phyloP scores from a whole-genome alignment of 2,888 invertebrate genomes.

The Papilio gigon region DNA sequence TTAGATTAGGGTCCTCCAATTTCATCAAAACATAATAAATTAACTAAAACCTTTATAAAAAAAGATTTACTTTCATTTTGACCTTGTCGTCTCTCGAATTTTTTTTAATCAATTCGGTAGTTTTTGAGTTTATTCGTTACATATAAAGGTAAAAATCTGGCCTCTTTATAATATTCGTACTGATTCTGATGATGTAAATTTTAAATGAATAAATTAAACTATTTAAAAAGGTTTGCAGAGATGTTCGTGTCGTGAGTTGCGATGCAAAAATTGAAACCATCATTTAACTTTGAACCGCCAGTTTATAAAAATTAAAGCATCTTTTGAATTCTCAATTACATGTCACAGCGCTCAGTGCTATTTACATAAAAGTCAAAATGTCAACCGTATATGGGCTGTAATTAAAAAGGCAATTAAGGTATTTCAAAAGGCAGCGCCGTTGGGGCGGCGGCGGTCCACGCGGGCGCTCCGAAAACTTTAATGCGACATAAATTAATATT shows the following conservation, averaged over 20 bases:
- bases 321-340: constrained; percentile 37
- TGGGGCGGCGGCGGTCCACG: constrained; percentile 16
- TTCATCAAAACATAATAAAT: too few species aligned
- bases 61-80: too few species aligned
- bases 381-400: constrained; percentile 21
- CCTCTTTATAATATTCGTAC: too few species aligned
- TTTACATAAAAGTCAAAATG: constrained; percentile 31
- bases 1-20: too few species aligned
- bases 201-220: too few species aligned
- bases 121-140: too few species aligned
- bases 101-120: too few species aligned
- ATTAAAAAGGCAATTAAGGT: constrained; percentile 43
- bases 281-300: not conserved
- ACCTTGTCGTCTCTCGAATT: too few species aligned
- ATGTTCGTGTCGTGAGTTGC: not conserved
- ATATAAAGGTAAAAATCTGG: too few species aligned
- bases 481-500: constrained; percentile 43
- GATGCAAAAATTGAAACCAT: not conserved
- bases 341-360: constrained; percentile 26
- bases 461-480: constrained; percentile 36
- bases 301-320: constrained; percentile 12
- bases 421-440: constrained; percentile 37
- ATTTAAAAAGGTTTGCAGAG: too few species aligned
- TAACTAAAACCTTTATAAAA: too few species aligned
- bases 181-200: too few species aligned